Base-by-base conservation (phyloP, 2,113 vertebrate species). In the Puntigrus tetrazona region DNA sequence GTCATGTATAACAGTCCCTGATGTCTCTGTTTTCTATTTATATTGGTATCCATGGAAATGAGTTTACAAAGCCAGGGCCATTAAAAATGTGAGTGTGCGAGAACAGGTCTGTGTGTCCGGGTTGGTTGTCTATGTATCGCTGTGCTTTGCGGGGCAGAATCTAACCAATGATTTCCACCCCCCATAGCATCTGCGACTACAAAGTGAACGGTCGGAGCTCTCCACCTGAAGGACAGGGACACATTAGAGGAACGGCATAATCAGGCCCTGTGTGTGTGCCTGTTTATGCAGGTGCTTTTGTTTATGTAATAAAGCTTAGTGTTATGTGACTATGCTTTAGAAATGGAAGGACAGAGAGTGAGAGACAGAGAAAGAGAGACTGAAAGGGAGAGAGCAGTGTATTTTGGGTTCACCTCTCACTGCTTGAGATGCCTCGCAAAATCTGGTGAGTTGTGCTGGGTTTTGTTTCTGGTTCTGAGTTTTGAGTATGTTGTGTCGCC, bases 381-480 rank as follows among this genome's bases (percentile, higher is more conserved):
- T 11, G 34, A 41, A 63, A 69, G 50, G 52, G 34, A 57, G 27
- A 10, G 63, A 79, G 77, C 75, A 4, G 36, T 27, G 75, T 69
- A 45, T 77, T 61, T 83, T 76, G 47, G 36, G 69, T 70, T 65
- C 57, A 88, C 36, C 67, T 80, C 14, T 75, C 10, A n/a, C 38
- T 47, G 80, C 50, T 67, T 75, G 85, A 52, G 76, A 90, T 90
- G 89, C 89, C 88, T 43, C 89, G 88, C 47, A 89, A 81, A 88
- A 83, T 87, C 69, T 90, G 89, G 89, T 90, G 88, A 90, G 89
- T 87, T 65, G 36, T 63, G 84, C 52, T 61, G 16, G 47, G 25
- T 2, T 73, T 45, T 14, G n/a, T 2, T 45, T n/a, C 9, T 25
- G 72, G n/a, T 7, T 75, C 31, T 11, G 34, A 69, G 65, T 22